phyloP scores from a whole-genome alignment of 2,113 vertebrate genomes.

The Chionomys nivalis region DNA sequence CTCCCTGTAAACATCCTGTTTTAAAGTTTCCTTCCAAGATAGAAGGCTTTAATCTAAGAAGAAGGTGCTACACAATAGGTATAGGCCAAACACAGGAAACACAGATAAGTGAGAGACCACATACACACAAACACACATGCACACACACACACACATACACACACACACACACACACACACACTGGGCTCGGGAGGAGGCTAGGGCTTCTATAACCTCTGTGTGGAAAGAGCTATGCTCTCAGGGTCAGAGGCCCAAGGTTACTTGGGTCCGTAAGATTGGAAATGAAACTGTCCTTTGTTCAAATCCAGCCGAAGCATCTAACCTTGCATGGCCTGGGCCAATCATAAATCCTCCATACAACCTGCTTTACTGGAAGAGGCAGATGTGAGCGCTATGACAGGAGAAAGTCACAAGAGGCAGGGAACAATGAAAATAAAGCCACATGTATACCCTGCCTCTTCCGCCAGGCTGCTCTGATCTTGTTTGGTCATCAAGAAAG shows the following conservation, averaged over 20 bases:
- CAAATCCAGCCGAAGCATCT: background rate
- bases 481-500: background rate
- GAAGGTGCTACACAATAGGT: background rate
- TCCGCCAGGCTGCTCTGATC: background rate
- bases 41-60: background rate
- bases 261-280: background rate
- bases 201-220: background rate
- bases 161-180: background rate
- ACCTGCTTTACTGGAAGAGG: background rate
- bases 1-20: background rate
- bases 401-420: background rate
- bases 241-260: constrained; percentile 50
- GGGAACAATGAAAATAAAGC: rapidly evolving
- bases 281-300: constrained; percentile 56
- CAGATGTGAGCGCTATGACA: background rate
- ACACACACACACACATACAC: background rate
- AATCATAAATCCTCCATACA: background rate
- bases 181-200: background rate
- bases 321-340: background rate
- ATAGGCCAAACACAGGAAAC: background rate
- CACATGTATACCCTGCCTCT: background rate
- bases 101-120: background rate
- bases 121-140: background rate
- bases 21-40: background rate
- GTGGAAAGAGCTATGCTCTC: background rate